Conservation (phyloP, 2,113 vertebrate genomes). For the Oriolus oriolus region DNA sequence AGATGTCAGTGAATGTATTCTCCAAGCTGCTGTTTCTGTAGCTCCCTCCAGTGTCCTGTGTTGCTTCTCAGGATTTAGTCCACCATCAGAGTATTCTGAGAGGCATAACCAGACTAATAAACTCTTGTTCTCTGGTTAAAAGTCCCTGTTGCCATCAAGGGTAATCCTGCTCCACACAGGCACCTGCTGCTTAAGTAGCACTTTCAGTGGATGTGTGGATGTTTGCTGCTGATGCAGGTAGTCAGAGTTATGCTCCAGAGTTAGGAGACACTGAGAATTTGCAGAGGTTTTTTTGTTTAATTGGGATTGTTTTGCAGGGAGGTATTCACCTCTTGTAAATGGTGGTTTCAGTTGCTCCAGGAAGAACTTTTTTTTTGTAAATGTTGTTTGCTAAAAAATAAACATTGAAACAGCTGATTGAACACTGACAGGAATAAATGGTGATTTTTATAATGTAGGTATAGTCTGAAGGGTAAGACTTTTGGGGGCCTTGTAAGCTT, state of each 20-base stretch:
- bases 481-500: not conserved
- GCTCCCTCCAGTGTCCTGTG: not conserved
- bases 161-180: not conserved
- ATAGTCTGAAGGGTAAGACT: not conserved
- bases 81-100: not conserved
- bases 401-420: not conserved
- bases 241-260: not conserved
- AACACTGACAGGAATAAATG: not conserved
- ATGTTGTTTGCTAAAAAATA: not conserved
- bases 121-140: not conserved
- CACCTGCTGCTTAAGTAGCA: not conserved
- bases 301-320: not conserved
- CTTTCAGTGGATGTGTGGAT: rapidly evolving
- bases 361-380: not conserved
- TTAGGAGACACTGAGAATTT: not conserved
- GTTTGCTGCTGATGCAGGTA: not conserved
- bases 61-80: not conserved
- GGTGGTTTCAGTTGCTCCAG: not conserved
- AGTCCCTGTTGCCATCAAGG: not conserved
- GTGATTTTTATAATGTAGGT: not conserved
- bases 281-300: not conserved
- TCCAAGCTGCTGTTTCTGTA: not conserved
- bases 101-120: not conserved
- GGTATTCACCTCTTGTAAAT: not conserved
- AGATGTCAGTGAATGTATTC: not conserved